Conservation (phyloP, 30 jellyfish, hydroid and myxozoan genomes). For the Hydra vulgaris region DNA sequence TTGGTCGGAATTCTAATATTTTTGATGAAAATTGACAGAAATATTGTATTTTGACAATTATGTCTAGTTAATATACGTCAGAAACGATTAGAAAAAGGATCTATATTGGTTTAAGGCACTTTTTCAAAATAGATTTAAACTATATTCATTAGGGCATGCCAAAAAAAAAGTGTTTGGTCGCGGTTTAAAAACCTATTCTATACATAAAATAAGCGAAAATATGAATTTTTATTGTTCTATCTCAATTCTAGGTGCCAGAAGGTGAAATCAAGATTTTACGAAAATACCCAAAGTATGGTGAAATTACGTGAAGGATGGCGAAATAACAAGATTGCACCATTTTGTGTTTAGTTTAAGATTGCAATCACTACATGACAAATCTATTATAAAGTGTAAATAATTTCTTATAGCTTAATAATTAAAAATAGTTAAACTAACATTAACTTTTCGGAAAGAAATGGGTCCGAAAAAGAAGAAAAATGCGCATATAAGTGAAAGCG, state of each 20-base stretch:
- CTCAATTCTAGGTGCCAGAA: background rate
- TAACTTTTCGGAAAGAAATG: background rate
- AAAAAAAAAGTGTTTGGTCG: no score
- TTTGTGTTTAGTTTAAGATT: background rate
- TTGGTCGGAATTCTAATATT: no score
- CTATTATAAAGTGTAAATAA: background rate
- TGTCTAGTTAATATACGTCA: no score
- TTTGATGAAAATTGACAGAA: no score
- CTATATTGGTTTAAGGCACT: no score
- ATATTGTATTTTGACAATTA: no score
- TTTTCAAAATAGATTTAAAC: no score
- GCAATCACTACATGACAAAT: background rate
- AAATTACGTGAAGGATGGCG: background rate
- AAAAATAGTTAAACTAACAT: background rate
- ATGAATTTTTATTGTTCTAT: background rate
- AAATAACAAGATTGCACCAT: background rate
- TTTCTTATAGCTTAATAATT: background rate
- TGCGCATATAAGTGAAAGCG: background rate
- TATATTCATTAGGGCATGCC: no score
- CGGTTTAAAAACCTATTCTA: background rate
- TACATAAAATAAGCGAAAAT: background rate
- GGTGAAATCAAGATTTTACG: background rate
- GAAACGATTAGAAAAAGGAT: no score
- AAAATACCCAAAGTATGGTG: background rate
- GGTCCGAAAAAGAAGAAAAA: background rate